Evolutionary conservation across 2,113 vertebrate genomes (phyloP).

Genomic region (Gallinago paraguaiae): DNA sequence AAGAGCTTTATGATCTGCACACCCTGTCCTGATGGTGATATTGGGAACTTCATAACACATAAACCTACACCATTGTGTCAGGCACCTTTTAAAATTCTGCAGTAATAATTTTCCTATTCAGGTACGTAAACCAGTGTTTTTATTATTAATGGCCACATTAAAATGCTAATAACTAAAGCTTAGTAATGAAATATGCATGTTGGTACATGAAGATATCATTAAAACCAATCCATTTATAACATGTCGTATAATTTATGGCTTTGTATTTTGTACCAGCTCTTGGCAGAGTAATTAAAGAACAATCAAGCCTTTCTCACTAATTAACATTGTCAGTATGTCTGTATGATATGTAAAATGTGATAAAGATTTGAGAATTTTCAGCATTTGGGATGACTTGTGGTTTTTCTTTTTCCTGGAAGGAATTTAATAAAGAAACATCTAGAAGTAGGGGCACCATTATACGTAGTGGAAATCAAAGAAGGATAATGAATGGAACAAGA

Average conservation of each 20-base stretch:
- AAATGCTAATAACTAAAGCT: constrained; percentile 5
- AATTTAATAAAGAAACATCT: background rate
- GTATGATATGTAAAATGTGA: background rate
- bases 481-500: background rate
- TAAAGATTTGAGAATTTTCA: constrained; percentile 10
- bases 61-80: background rate
- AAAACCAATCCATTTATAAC: background rate
- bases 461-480: constrained; percentile 2
- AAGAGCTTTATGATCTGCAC: background rate
- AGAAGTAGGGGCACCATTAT: background rate
- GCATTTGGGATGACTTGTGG: background rate
- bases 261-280: background rate
- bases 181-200: constrained; percentile 9
- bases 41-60: background rate
- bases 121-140: background rate
- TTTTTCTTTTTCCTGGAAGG: background rate
- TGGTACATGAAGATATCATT: background rate
- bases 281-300: constrained; percentile 26
- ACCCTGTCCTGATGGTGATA: background rate
- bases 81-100: background rate
- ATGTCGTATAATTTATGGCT: background rate
- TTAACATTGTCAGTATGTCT: background rate
- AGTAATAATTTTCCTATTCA: background rate
- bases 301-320: constrained; percentile 23
- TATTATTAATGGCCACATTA: background rate